phyloP scores from a whole-genome alignment of 2,888 invertebrate genomes.

The Spicauda simplicius region DNA sequence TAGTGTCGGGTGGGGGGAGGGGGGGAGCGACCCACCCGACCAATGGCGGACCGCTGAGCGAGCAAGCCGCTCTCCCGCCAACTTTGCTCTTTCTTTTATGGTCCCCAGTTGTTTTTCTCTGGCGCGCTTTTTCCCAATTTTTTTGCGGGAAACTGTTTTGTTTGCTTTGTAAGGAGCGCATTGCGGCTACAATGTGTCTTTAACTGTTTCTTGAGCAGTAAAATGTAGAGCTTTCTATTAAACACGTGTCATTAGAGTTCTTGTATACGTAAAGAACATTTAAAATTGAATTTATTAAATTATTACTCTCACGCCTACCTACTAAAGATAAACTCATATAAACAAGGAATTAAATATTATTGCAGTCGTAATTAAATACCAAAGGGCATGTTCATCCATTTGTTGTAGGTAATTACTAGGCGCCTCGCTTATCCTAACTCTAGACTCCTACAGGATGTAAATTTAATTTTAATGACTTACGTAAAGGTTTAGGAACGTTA shows the following conservation, averaged over 20 bases:
- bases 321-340: too few species aligned
- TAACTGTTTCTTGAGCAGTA: constrained; percentile 63
- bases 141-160: constrained; percentile 76
- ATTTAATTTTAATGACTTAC: too few species aligned
- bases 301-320: not conserved
- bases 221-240: constrained; percentile 52
- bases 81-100: constrained; percentile 84
- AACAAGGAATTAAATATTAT: not conserved
- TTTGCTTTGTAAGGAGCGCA: constrained; percentile 74
- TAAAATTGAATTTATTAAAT: not conserved
- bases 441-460: too few species aligned
- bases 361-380: too few species aligned
- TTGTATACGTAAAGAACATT: not conserved
- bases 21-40: constrained; percentile 55
- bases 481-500: too few species aligned
- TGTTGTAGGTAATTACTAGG: not conserved
- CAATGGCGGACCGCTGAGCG: constrained; percentile 77
- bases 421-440: too few species aligned
- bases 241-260: constrained; percentile 15
- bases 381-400: not conserved
- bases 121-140: constrained; percentile 80
- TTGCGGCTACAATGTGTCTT: constrained; percentile 65
- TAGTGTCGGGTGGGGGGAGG: constrained; percentile 60
- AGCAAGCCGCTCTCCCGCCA: constrained; percentile 75
- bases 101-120: constrained; percentile 76